Base-by-base conservation (phyloP, 2,113 vertebrate species). In the Uropsilus gracilis region DNA sequence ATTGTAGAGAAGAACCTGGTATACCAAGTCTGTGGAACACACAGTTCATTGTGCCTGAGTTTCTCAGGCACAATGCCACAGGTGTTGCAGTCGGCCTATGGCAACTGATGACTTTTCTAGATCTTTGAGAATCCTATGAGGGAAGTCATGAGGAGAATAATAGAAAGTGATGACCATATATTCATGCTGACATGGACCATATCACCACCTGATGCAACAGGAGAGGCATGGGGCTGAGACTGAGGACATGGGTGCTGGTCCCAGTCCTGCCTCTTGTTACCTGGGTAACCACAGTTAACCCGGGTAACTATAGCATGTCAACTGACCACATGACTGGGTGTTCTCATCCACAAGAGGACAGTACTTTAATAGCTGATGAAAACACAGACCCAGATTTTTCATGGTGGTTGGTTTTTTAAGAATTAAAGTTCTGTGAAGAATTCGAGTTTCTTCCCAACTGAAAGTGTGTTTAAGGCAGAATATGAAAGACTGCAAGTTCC, bases 371-470 rank as follows among this genome's bases (percentile, higher is more conserved):
- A 24, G 34, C 3, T 82, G 28, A 76, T n/a, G 76, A 73, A 72
- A 93, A 93, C 72, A 93, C 82, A 95, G 39, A 26, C 63, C 30
- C 76, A 75, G 44, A 78, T 59, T 8, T 26, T 59, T 66, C 9
- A 57, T 6, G 2, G 80, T 69, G 10, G 68, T 78, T n/a, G 89
- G 63, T 82, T 59, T 90, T 76, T 76, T 30, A 90, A 48, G 42
- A 87, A 50, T 55, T 71, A 53, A 61, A 71, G 32, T 63, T 82
- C 24, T 69, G 13, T 90, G 18, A 91, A 86, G 32, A 92, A 91
- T 68, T 80, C 30, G 37, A 84, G 75, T 42, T 82, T 69, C 86
- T 92, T 84, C 72, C 81, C 72, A 44, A 94, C 77, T 73, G 76
- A 94, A 85, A 71, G n/a, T 72, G 39, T 34, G 18, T 78, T 95